A percentile compares a stretch with the other conserved stretches of the same genome.
These are phyloP conservation scores for Ostrea denselamellosa DNA, from an alignment of 1,140 invertebrate species.

Conservation along the genomic window DNA sequence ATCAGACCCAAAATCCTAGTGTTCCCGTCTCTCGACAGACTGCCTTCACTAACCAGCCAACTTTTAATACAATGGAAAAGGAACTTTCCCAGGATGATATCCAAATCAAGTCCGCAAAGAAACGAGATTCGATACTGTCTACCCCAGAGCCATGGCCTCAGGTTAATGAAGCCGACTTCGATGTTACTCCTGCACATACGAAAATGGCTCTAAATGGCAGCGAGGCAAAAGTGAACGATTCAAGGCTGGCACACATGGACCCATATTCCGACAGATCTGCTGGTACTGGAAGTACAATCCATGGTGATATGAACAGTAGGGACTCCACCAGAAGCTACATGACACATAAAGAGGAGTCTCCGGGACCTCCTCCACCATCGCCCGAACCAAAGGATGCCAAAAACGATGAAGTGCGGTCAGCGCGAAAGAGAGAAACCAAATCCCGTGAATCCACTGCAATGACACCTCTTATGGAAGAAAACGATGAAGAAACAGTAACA, in stretches of 20 bases:
- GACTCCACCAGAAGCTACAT: slow-evolving; percentile 54
- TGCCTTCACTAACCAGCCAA: slow-evolving; percentile 51
- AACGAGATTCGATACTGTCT: slow-evolving; percentile 53
- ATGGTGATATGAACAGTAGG: slow-evolving; percentile 54
- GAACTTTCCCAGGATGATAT: slow-evolving; percentile 49
- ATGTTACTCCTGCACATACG: slow-evolving; percentile 52
- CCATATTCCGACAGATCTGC: slow-evolving; percentile 42
- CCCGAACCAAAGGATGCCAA: slow-evolving; percentile 63
- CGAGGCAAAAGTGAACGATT: slow-evolving; percentile 18
- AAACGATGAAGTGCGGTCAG: slow-evolving; percentile 26
- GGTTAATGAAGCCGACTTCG: slow-evolving; percentile 68
- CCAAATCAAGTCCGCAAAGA: slow-evolving; percentile 26
- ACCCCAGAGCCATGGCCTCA: slow-evolving; percentile 70
- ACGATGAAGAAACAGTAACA: slow-evolving; percentile 49
- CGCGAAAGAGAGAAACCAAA: slow-evolving; percentile 47
- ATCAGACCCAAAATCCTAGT: slow-evolving; percentile 32
- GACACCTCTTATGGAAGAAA: slow-evolving; percentile 66
- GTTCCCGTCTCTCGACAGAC: slow-evolving; percentile 47
- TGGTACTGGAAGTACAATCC: slow-evolving; percentile 34
- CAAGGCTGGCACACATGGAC: slow-evolving; percentile 47
- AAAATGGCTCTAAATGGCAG: slow-evolving; percentile 47
- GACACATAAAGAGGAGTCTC: slow-evolving; percentile 61
- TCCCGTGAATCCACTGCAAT: slow-evolving; percentile 61
- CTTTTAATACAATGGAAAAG: slow-evolving; percentile 53
- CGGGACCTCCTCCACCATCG: slow-evolving; percentile 70